These are phyloP conservation scores for Acanthoscelides obtectus DNA, from an alignment of 2,888 invertebrate genomes.

Conservation along the genomic window DNA sequence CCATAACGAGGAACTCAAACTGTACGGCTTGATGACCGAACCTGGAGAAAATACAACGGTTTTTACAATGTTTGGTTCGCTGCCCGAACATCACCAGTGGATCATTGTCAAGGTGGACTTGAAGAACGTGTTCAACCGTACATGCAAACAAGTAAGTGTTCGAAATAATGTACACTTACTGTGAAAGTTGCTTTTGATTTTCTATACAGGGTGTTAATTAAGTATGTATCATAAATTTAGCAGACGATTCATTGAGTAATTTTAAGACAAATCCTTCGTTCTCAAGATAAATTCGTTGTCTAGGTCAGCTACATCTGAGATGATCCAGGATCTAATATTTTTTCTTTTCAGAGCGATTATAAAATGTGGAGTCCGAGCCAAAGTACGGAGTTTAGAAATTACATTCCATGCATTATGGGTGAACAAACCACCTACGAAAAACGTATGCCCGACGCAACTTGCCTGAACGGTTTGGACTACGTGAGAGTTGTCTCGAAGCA, in stretches of 20 bases:
- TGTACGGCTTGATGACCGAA: constrained; percentile 91
- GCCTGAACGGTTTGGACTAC: constrained; percentile 77
- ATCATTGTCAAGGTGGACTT: constrained; percentile 73
- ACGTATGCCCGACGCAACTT: constrained; percentile 67
- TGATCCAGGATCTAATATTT: background rate
- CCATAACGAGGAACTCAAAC: constrained; percentile 65
- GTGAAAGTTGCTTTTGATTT: background rate
- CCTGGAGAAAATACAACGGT: constrained; percentile 91
- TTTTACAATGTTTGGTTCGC: constrained; percentile 88
- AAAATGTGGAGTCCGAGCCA: constrained; percentile 82
- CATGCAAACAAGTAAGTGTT: constrained; percentile 35
- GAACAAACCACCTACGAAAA: constrained; percentile 71
- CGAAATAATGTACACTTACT: no score
- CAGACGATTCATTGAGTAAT: no score
- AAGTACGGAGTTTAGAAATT: constrained; percentile 51
- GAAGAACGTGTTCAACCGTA: constrained; percentile 48
- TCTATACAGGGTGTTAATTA: no score
- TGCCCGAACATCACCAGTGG: constrained; percentile 76
- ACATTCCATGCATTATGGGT: constrained; percentile 72
- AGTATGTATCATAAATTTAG: no score
- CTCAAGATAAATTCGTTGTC: background rate
- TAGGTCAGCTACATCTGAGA: no score
- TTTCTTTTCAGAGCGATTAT: constrained; percentile 63
- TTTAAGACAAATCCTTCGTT: no score
- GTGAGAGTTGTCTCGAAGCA: constrained; percentile 64